Evolutionary conservation across 2,888 invertebrate species (phyloP), one percentile per base, ranked within the genome.

Genomic region (Tachina lurida): DNA sequence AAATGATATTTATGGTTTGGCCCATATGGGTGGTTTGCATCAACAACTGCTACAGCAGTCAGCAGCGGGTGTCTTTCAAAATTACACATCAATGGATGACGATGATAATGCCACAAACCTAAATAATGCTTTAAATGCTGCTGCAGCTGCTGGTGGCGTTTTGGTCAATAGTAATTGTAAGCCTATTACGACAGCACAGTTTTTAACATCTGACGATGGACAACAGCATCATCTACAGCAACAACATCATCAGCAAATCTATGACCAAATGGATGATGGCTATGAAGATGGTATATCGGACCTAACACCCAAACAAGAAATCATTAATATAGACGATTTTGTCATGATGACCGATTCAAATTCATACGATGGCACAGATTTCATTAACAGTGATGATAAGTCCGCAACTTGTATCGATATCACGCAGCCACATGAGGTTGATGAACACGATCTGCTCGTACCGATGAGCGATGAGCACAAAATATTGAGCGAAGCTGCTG

Each of bases 301-400:
- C 60, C 87, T 91, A 62, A 89, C 92, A 70, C 90, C 90, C 68
- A 92, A 92, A 84, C 92, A 92, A 87, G 92, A 92, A 89, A 92
- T 93, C 31, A 93, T 93, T 10, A 93, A 93, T 84, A 93, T 93
- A 13, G 93, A 93, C 89, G 92, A 93, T 86, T 93, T 93, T 88
- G 93, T 92, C 17, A 92, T 92, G 92, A 90, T 90, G 90, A 92
- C 91, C 54, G 92, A 92, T 88, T 92, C 92, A 15, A 92, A 93
- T 89, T 92, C 92, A 22, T 92, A 92, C 87, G 93, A 93, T 87
- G 92, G 90, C 60, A 90, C 91, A 13, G 92, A 92, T 63, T 90
- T 90, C n/a, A 90, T 92, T 80, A 90, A 89, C 87, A 87, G 89
- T 49, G 89, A 88, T 63, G 87, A 87, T 71, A 80, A 86, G 62